Evolutionary conservation across 1,140 invertebrate species (phyloP), one percentile per base, ranked within the genome.

Genomic region (Macrobrachium rosenbergii): DNA sequence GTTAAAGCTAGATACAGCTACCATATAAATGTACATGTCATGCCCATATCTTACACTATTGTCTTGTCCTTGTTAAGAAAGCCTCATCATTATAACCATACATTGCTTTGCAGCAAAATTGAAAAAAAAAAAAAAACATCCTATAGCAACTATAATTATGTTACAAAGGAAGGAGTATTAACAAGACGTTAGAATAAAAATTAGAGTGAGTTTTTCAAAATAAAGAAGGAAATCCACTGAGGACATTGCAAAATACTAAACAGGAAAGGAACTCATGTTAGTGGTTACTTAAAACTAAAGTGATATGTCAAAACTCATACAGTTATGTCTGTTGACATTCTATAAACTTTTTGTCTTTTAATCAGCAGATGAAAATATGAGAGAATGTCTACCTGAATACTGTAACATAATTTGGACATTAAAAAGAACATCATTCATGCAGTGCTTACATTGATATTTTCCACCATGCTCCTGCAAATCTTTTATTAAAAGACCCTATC

Each of bases 281-380:
- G 81, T 83, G 28, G 72, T 77, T 52, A 76, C 82, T 83, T 83
- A 83, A 63, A 76, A 64, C 73, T 83, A 83, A 77, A 21, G 82
- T 83, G 82, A 83, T 83, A 83, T 83, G 82, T 83, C 62, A 72
- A 60, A 77, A 83, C 23, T 60, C 62, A 80, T 37, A 21, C 62
- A 43, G 16, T n/a, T 37, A 23, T 28, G 43, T 60, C 60, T 37
- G 62, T 37, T 62, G 59, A 63, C 78, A 80, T 21, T 62, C 45
- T 80, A 80, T 64, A 63, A 17, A 21, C n/a, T 80, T 63, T 19
- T 80, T 80, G 78, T 80, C 78, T 80, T 80, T 79, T 80, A 63
- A 80, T 63, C 43, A 37, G 28, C 58, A 60, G 5, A 19, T 63
- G 43, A 62, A 80, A 60, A 37, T 63, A 58, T 62, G 12, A 80